These are phyloP conservation scores for Haliclystus octoradiatus DNA, from an alignment of 30 jellyfish, hydroid and myxozoan species.

Conservation along the genomic window DNA sequence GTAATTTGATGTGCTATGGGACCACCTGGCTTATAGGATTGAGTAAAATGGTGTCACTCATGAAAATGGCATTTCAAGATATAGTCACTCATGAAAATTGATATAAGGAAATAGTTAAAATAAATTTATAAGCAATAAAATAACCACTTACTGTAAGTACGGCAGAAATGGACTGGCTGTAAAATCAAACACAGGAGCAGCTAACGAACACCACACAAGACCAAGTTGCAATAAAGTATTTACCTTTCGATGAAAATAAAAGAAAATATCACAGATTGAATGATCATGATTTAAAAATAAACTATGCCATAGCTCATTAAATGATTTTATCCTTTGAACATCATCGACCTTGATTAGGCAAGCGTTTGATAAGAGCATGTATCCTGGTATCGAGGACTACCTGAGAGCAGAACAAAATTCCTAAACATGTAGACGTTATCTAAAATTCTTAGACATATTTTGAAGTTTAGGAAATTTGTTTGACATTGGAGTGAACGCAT, in stretches of 20 bases:
- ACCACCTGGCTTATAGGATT: too few relatives aligned
- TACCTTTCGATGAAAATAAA: slow-evolving; percentile 20
- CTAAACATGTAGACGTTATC: too few relatives aligned
- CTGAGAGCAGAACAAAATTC: too few relatives aligned
- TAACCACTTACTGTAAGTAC: neutral
- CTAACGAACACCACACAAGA: slow-evolving; percentile 57
- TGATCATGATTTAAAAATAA: neutral
- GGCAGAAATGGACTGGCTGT: slow-evolving; percentile 21
- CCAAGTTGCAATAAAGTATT: slow-evolving; percentile 82
- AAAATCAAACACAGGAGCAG: slow-evolving; percentile 89
- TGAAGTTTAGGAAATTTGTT: too few relatives aligned
- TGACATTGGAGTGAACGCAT: too few relatives aligned
- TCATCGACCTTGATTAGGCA: neutral
- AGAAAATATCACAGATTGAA: neutral
- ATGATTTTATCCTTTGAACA: neutral
- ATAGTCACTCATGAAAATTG: too few relatives aligned
- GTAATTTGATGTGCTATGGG: too few relatives aligned
- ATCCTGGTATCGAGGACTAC: too few relatives aligned
- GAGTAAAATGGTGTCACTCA: too few relatives aligned
- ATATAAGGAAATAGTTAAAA: too few relatives aligned
- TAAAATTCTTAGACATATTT: too few relatives aligned
- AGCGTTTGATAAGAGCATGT: neutral
- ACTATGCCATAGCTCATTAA: neutral
- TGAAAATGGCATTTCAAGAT: too few relatives aligned
- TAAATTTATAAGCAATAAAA: neutral